A percentile compares a stretch with the other conserved stretches of the same genome.
Conservation (phyloP, 2,888 invertebrate genomes). For the Sesia apiformis region DNA sequence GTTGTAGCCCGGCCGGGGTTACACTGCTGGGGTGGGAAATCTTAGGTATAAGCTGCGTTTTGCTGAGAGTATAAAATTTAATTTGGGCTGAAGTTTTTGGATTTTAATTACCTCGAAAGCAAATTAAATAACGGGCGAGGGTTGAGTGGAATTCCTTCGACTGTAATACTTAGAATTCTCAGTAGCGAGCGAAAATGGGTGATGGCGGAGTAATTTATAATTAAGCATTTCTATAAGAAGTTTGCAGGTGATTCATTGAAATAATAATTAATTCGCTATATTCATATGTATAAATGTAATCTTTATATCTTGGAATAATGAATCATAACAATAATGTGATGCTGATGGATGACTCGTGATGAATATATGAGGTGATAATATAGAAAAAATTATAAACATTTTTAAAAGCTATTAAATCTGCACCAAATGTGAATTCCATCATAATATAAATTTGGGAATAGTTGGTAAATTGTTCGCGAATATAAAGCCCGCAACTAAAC, state of each 20-base stretch:
- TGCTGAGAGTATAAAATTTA: conserved; percentile 55
- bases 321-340: too few relatives aligned
- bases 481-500: too few relatives aligned
- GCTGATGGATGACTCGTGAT: too few relatives aligned
- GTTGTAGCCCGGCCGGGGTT: conserved; percentile 7
- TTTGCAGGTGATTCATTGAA: not conserved
- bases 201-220: not conserved
- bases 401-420: too few relatives aligned
- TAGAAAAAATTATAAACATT: too few relatives aligned
- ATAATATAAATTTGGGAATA: too few relatives aligned
- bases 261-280: not conserved
- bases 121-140: conserved; percentile 60
- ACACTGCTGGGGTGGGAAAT: conserved; percentile 1
- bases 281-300: too few relatives aligned
- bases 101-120: conserved; percentile 70
- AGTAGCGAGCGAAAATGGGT: conserved; percentile 1
- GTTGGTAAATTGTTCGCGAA: too few relatives aligned
- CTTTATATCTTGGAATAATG: too few relatives aligned
- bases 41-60: not conserved
- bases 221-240: not conserved
- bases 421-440: too few relatives aligned
- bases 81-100: conserved; percentile 68
- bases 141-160: conserved; percentile 8
- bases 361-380: too few relatives aligned
- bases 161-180: conserved; percentile 12